Percentiles rank a stretch among this genome's conserved stretches.
Evolutionary conservation across 2,113 vertebrate species (phyloP).

Genomic region (Rostratula benghalensis): DNA sequence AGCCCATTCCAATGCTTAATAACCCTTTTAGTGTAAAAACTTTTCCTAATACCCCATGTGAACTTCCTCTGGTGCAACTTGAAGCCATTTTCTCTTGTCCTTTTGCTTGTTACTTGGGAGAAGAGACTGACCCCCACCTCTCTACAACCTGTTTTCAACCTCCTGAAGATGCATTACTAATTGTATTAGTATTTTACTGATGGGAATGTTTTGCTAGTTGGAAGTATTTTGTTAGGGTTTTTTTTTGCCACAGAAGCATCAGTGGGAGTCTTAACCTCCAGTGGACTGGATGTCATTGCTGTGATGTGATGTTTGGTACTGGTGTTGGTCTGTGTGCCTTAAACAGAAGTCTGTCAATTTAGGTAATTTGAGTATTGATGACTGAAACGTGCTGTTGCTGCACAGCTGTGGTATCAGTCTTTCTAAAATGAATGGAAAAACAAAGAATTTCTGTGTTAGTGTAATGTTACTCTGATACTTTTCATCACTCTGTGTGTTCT

Average conservation of each 20-base stretch:
- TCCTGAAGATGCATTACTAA: background rate
- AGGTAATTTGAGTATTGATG: background rate
- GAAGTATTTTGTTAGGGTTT: background rate
- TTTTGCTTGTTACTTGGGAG: too few species aligned
- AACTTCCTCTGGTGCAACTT: too few species aligned
- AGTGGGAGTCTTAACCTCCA: background rate
- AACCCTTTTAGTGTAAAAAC: too few species aligned
- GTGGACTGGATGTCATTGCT: background rate
- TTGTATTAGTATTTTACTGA: background rate
- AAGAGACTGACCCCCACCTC: too few species aligned
- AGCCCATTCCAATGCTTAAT: too few species aligned
- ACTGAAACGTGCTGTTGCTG: background rate
- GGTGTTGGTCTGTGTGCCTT: background rate
- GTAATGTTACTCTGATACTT: background rate
- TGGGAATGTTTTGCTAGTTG: background rate
- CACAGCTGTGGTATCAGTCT: background rate
- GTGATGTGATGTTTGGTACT: background rate
- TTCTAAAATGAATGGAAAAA: background rate
- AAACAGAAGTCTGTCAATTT: background rate
- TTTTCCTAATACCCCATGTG: too few species aligned
- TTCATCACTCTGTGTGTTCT: background rate
- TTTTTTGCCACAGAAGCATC: background rate
- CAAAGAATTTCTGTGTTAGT: background rate
- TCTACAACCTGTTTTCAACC: too few species aligned
- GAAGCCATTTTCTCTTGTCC: too few species aligned